Percentiles rank a stretch among this genome's conserved stretches.
phyloP scores from a whole-genome alignment of 2,888 invertebrate genomes.

The Rambutsinella grinnellia region DNA sequence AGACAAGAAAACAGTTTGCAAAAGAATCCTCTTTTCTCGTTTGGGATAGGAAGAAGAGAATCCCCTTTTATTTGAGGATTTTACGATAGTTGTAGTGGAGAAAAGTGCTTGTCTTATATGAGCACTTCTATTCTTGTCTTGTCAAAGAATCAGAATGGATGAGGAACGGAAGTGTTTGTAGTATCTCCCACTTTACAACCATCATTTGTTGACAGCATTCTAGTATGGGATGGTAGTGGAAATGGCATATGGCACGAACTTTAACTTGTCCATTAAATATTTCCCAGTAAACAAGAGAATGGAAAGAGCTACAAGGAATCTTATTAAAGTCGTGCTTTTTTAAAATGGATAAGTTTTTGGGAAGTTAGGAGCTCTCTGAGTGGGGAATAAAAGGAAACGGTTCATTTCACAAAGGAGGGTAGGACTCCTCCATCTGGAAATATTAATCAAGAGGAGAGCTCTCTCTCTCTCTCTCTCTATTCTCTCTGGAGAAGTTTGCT shows the following conservation, averaged over 20 bases:
- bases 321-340: too few species aligned
- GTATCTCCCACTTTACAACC: not conserved
- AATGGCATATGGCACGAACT: too few species aligned
- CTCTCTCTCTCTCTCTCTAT: not conserved
- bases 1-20: not conserved
- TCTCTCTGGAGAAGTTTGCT: not conserved
- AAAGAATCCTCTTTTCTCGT: not conserved
- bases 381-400: too few species aligned
- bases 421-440: not conserved
- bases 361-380: not conserved
- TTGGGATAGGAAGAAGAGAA: not conserved
- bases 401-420: not conserved
- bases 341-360: too few species aligned
- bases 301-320: too few species aligned
- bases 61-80: not conserved
- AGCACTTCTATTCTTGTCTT: not conserved
- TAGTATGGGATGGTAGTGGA: too few species aligned
- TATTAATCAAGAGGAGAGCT: not conserved
- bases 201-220: not conserved
- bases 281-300: too few species aligned
- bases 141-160: not conserved
- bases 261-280: too few species aligned
- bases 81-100: not conserved
- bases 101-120: not conserved
- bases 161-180: not conserved